A percentile compares a stretch with the other conserved stretches of the same genome.
phyloP scores from a whole-genome alignment of 2,113 vertebrate genomes.

The Axis porcinus region DNA sequence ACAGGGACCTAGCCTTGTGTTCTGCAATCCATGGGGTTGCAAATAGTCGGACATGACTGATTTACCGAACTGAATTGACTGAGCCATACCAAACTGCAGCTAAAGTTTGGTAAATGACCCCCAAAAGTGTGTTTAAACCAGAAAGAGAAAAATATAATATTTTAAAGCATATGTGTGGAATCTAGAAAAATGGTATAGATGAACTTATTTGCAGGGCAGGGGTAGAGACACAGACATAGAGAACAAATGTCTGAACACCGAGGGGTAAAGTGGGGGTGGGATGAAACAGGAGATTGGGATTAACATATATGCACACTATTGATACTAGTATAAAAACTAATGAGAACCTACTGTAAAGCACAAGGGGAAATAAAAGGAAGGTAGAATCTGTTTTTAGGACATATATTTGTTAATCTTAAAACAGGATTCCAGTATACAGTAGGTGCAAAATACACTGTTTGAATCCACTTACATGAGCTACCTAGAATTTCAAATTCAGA shows the following conservation, averaged over 20 bases:
- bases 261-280: background rate
- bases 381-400: background rate
- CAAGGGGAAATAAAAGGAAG: background rate
- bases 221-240: background rate
- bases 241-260: background rate
- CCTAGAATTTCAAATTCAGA: background rate
- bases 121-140: background rate
- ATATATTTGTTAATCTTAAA: background rate
- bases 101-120: background rate
- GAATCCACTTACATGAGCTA: background rate
- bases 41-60: accelerated
- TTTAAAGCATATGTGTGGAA: background rate
- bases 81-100: background rate
- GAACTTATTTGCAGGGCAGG: background rate
- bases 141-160: background rate
- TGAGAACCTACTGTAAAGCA: background rate
- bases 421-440: background rate
- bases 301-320: background rate
- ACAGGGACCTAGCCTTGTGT: background rate
- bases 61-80: background rate
- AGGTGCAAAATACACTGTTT: background rate
- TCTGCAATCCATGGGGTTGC: background rate
- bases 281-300: background rate
- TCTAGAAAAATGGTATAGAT: background rate
- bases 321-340: background rate